Percentiles rank a stretch among this genome's conserved stretches.
Conservation (phyloP, 2,113 vertebrate species). For the Syngnathus typhle region DNA sequence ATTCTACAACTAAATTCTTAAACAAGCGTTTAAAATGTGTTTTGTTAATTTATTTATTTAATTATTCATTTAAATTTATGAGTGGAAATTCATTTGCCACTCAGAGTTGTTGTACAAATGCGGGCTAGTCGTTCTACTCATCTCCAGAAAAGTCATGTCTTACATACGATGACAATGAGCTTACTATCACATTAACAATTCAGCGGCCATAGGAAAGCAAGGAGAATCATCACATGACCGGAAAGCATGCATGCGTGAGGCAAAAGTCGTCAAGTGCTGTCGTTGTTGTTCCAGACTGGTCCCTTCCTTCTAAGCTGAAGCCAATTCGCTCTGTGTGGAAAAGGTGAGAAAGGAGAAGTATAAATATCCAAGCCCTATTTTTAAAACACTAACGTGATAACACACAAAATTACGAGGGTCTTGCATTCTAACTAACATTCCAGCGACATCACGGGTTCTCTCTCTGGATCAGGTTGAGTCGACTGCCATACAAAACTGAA, state of each 20-base stretch:
- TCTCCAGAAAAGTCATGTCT: background rate
- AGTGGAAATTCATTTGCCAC: no score
- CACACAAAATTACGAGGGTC: no score
- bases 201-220: no score
- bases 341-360: constrained; percentile 68
- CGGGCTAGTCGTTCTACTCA: background rate
- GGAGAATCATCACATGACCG: background rate
- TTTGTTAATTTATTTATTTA: no score
- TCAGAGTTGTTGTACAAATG: no score
- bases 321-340: constrained; percentile 75
- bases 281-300: constrained; percentile 65
- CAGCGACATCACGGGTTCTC: background rate
- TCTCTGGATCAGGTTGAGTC: constrained; percentile 69
- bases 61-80: no score
- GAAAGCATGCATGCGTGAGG: background rate
- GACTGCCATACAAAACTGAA: constrained; percentile 74
- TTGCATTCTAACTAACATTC: background rate
- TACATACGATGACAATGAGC: background rate
- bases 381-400: no score
- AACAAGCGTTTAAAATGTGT: no score
- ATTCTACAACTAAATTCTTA: no score
- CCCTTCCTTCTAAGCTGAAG: constrained; percentile 65
- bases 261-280: background rate
- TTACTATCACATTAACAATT: no score
- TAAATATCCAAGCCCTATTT: no score